phyloP scores from a whole-genome alignment of 2,888 invertebrate genomes.

The Aporophyla nigra region DNA sequence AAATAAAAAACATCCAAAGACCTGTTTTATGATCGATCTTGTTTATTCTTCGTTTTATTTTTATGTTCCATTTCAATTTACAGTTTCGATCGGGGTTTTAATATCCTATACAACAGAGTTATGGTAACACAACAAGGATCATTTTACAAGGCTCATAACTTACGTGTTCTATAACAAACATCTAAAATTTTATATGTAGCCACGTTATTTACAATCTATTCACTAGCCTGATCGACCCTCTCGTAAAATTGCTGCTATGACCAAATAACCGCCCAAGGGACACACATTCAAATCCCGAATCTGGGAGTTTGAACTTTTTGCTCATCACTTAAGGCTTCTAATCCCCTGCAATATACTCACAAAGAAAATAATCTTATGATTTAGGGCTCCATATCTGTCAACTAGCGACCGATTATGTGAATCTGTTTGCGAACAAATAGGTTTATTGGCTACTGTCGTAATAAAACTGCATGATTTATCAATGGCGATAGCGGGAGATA shows the following conservation, averaged over 20 bases:
- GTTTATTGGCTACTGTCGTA: constrained; percentile 87
- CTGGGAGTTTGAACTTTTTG: constrained; percentile 60
- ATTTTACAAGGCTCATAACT: constrained; percentile 47
- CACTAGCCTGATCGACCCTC: constrained; percentile 75
- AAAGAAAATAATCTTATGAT: constrained; percentile 86
- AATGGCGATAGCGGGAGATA: constrained; percentile 68
- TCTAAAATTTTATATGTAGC: constrained; percentile 69
- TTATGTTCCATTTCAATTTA: constrained; percentile 34
- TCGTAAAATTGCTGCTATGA: constrained; percentile 80
- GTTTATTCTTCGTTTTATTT: constrained; percentile 5
- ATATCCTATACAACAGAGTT: constrained; percentile 33
- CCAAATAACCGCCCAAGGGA: constrained; percentile 73
- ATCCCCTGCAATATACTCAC: constrained; percentile 64
- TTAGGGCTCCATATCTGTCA: constrained; percentile 86
- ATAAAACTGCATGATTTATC: constrained; percentile 86
- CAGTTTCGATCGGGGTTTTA: constrained; percentile 36
- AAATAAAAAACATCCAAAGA: constrained; percentile 8
- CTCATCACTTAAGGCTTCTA: constrained; percentile 61
- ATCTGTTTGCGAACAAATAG: constrained; percentile 87
- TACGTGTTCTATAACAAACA: constrained; percentile 57
- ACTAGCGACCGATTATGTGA: constrained; percentile 84
- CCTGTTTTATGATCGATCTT: too few relatives aligned
- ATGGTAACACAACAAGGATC: constrained; percentile 36
- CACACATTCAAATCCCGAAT: constrained; percentile 58
- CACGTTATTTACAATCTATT: constrained; percentile 76